phyloP scores from a whole-genome alignment of 64 coral and sea anemone genomes.

The Montipora capricornis region DNA sequence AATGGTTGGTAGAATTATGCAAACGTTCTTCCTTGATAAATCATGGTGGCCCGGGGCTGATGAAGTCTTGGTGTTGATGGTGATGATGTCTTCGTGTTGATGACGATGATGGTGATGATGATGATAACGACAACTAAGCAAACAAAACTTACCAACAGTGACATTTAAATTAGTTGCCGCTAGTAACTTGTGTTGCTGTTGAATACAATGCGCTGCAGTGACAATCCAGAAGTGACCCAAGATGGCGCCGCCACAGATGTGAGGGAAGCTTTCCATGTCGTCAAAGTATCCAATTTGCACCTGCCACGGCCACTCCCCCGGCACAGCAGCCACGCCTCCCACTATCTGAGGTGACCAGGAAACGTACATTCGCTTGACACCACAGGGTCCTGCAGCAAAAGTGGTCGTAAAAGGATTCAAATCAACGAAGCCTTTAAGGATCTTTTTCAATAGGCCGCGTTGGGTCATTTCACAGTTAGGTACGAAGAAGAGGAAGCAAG shows the following conservation, averaged over 20 bases:
- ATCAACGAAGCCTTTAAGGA: neutral
- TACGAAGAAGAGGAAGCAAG: too few relatives aligned
- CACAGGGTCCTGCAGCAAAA: constrained; percentile 47
- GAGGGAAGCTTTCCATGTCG: neutral
- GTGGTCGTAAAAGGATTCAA: neutral
- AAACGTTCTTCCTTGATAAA: too few relatives aligned
- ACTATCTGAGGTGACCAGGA: constrained; percentile 62
- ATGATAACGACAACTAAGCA: neutral
- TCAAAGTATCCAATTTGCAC: constrained; percentile 60
- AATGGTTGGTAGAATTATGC: too few relatives aligned
- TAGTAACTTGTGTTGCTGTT: neutral
- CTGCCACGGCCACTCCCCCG: constrained; percentile 76
- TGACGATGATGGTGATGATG: neutral
- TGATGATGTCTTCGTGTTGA: neutral
- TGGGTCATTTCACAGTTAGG: too few relatives aligned
- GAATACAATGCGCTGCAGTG: constrained; percentile 66
- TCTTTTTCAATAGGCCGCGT: too few relatives aligned
- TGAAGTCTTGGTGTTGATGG: too few relatives aligned
- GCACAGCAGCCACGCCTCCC: constrained; percentile 24
- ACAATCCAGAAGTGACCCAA: constrained; percentile 59
- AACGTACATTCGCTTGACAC: constrained; percentile 16
- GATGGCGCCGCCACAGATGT: constrained; percentile 68
- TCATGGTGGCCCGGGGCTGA: too few relatives aligned
- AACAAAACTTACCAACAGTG: constrained; percentile 53
- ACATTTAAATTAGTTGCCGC: constrained; percentile 59